Base-by-base conservation (phyloP, 37 sponge, comb jelly and placozoan genomes). In the Diacarnus erythraeanus region DNA sequence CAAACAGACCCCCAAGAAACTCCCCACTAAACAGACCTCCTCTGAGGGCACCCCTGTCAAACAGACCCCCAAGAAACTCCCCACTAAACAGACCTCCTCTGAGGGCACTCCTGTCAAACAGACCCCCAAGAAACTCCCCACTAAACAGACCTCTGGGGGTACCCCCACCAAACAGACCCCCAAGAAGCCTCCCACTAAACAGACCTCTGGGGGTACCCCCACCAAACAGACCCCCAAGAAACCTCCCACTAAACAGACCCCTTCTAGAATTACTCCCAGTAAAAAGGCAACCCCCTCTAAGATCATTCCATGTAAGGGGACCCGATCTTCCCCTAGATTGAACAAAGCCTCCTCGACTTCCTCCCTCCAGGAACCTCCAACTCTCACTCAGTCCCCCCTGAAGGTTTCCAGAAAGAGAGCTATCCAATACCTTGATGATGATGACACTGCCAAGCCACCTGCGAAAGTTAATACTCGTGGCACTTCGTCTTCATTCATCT, bases 351-450 rank as follows among this genome's bases (percentile, higher is more conserved):
- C 69, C 36, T 8, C 69, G 22, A 37, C 69, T 33, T 67, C 69
- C 25, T 67, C 69, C 69, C 69, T 33, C 29, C 69, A 22, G 35
- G 2, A 21, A 27, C 42, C 40, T 20, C 40, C 71, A 22, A 10
- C 34, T 67, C 69, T 67, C 69, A 33, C 69, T 22, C 29, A 64
- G 65, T 64, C 69, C 38, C 34, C 38, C 4, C 71, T 47, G 6
- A 47, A 47, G 51, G 6, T 47, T 12, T 15, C 51, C 51, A 47
- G 51, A 12, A 61, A 64, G 42, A 77, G 59, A 25, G 47, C 42
- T 0, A 77, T 77, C 40, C 22, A 63, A 18, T 77, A 77, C 42
- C 18, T 77, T 27, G 78, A 64, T 27, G 78, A 77, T 18, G 59
- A 37, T 63, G 78, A 64, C 0, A 37, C 42, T 6, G 10, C 6